Evolutionary conservation across 2,888 invertebrate species (phyloP).

Genomic region (Clepsis dumicolana): DNA sequence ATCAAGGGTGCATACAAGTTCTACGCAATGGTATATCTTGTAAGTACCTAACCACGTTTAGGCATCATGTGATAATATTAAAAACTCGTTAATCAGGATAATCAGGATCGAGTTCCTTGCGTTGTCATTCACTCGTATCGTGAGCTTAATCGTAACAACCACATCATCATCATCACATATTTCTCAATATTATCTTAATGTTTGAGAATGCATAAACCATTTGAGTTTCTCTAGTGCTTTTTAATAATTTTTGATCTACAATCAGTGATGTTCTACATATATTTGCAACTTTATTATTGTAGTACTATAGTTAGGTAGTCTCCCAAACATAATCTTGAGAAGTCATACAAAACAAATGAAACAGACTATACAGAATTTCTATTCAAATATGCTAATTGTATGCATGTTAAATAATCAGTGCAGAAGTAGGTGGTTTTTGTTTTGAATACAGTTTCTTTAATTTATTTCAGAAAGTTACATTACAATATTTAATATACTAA

Average conservation of each 20-base stretch:
- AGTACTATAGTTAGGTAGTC: too few species aligned
- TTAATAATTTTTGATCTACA: too few species aligned
- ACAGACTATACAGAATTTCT: background rate
- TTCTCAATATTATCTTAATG: background rate
- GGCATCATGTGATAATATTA: background rate
- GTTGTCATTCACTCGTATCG: background rate
- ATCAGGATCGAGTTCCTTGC: background rate
- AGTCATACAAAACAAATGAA: background rate
- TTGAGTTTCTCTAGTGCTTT: too few species aligned
- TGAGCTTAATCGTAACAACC: background rate
- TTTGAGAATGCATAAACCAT: background rate
- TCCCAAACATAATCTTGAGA: background rate
- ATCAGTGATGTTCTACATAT: too few species aligned
- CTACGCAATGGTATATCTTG: conserved; percentile 82
- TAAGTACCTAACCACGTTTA: conserved; percentile 64
- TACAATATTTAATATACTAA: too few species aligned
- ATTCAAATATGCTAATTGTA: background rate
- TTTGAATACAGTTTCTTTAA: background rate
- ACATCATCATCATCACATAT: background rate
- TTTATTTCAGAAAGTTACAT: too few species aligned
- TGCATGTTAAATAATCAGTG: background rate
- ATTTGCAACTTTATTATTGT: too few species aligned
- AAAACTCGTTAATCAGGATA: background rate
- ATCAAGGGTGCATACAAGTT: conserved; percentile 82
- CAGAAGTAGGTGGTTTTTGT: background rate